Evolutionary conservation across 2,113 vertebrate species (phyloP).

Genomic region (Penelope pileata): DNA sequence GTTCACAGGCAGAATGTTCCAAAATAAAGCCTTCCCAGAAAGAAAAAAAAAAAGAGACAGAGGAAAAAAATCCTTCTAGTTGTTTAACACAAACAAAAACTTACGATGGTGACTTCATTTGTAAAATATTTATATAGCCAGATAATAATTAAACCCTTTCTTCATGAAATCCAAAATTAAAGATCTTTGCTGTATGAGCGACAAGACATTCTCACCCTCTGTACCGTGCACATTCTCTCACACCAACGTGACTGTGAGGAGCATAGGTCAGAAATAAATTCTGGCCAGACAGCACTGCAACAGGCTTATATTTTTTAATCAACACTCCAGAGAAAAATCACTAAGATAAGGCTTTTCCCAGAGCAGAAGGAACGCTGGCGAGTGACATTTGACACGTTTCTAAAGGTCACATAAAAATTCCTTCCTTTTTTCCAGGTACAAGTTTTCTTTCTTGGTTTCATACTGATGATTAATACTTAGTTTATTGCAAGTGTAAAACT

Average conservation of each 20-base stretch:
- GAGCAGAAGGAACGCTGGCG: neutral
- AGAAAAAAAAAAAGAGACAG: neutral
- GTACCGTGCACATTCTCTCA: fast-evolving
- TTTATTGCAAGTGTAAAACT: neutral
- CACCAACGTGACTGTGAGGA: neutral
- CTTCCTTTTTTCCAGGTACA: neutral
- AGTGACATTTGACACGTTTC: neutral
- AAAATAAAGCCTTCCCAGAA: neutral
- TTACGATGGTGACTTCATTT: neutral
- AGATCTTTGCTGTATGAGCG: neutral
- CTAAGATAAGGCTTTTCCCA: neutral
- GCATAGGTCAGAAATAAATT: neutral
- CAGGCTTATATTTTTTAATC: neutral
- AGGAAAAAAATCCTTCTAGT: neutral
- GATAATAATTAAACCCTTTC: neutral
- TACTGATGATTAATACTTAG: neutral
- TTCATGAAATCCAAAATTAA: neutral
- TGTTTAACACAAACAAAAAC: neutral
- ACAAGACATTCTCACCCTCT: neutral
- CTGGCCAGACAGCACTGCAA: neutral
- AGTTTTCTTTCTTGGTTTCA: neutral
- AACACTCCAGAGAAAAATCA: neutral
- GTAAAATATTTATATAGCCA: neutral
- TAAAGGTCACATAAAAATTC: neutral
- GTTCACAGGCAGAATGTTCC: neutral